Base-by-base conservation (phyloP, 2,113 vertebrate species). In the Pelecanoides urinatrix region DNA sequence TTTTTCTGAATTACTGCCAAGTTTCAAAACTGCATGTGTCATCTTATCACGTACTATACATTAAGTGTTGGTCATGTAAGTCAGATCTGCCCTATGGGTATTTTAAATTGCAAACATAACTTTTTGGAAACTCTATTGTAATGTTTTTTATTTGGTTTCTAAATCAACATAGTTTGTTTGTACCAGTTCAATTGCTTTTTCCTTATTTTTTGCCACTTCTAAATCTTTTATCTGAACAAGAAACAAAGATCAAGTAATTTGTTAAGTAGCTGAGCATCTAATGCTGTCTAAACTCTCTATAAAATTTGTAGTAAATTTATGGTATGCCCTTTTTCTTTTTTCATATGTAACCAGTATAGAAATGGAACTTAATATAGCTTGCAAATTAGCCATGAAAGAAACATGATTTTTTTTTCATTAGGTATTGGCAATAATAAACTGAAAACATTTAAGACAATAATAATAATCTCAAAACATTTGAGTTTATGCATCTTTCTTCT, bases 11-110 rank as follows among this genome's bases (percentile, higher is more conserved):
- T 92, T 47, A 56, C 63, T 88, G 77, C 96, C 86, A 95, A 90
- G 58, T 93, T 97, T 93, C 92, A 96, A 96, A 94, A 86, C 84
- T 55, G 80, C 82, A 29, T 74, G 75, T 94, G 92, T 97, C 82
- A 86, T 80, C 79, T 93, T 85, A 86, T 80, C 87, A 74, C 14
- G 12, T 40, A 50, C 68, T 91, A 62, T 85, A 77, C 72, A 86
- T 86, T 86, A 92, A 94, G 76, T 30, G 72, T 52, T 94, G 90
- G 94, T 92, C 94, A 45, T 58, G 58, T 66, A 96, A 92, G 85
- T 88, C 85, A 65, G 89, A 71, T 88, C 88, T 91, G 49, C 79
- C 92, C 92, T 78, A 55, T 85, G 94, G 94, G 75, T 93, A 73
- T 90, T 96, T 85, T 92, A 87, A 97, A 86, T 94, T 79, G 66